Evolutionary conservation across 2,797 vertebrate genomes (phyloP), one percentile per base, ranked within the genome.

Genomic region (Leptodactylus fallax): DNA sequence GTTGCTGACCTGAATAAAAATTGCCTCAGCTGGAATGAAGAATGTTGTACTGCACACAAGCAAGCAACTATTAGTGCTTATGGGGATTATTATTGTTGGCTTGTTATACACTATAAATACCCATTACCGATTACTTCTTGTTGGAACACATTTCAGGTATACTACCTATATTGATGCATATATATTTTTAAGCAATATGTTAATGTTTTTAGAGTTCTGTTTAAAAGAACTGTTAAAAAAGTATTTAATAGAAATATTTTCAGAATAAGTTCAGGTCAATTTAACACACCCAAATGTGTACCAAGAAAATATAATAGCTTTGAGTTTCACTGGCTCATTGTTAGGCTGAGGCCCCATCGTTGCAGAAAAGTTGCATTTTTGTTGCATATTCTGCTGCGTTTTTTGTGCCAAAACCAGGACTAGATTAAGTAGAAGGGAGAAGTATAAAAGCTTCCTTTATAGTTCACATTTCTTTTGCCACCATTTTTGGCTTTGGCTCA

Each of bases 1-100:
- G n/a, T 11, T 56, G 69, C 13, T 81, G 56, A 77, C 61, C 69
- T 63, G 58, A 55, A 82, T 87, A 12, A 53, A 77, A 27, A 53
- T 47, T 36, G 36, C 60, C 49, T 12, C 36, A 61, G 11, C 19
- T 47, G 36, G 36, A 45, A 80, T 21, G 21, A 80, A 16, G 11
- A 6, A 7, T 51, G 19, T 81, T 63, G 17, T n/a, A 6, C 9
- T 51, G 47, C 47, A 76, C 51, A 76, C 47, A 23, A 12, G n/a
- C 9, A 76, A n/a, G n/a, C 6, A 23, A 47, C 11, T 49, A 10
- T 47, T 72, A 45, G 71, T 47, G 71, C 3, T 74, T 17, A 17
- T 9, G 17, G 69, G 17, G 9, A 47, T 4, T 45, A 47, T 7
- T 49, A 74, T 21, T 74, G 71, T 3, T 12, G 47, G 8, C 3